Base-by-base conservation (phyloP, 2,797 vertebrate species). In the Carduelis carduelis region DNA sequence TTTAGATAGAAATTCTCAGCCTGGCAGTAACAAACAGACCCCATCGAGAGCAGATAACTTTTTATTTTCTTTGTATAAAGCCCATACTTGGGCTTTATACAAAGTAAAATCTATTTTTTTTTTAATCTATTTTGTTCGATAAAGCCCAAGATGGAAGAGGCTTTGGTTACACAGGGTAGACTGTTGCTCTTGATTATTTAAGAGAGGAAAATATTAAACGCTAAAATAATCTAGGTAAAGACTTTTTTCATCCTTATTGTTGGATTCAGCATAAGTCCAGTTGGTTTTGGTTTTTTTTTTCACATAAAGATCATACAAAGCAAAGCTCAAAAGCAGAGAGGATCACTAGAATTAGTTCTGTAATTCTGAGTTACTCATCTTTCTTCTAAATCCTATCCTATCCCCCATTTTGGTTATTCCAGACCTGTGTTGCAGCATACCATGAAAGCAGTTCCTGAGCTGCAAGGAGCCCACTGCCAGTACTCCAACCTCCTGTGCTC, bases 401-500 rank as follows among this genome's bases (percentile, higher is more conserved):
- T 32, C 22, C 18, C 23, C 30, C 35, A 3, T 84, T 86, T 41
- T 27, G 34, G 6, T 79, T 64, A 69, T 80, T 95, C 61, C 72
- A 92, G 63, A 69, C 21, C 17, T 52, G 41, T 41, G 35, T 35
- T 70, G 32, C 35, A 91, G 85, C 97, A 59, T 97, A 98, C 97
- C 96, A 68, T 87, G 92, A 93, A 97, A 96, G 95, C 99, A 99
- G 95, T 98, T 97, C 57, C 95, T 97, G 74, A 99, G 96, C 47
- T 98, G 95, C 90, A 99, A 97, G 34, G 98, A 98, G 96, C 99
- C 98, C 85, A 99, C 91, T 60, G 98, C 98, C 95, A 99, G 74
- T 12, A 96, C 71, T 82, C 75, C 96, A 50, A 34, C 75, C 34
- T 96, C 96, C 61, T 95, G 87, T 43, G 79, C 82, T 87, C 93